Evolutionary conservation across 1,140 invertebrate genomes (phyloP).

Genomic region (Sycobia sp.): DNA sequence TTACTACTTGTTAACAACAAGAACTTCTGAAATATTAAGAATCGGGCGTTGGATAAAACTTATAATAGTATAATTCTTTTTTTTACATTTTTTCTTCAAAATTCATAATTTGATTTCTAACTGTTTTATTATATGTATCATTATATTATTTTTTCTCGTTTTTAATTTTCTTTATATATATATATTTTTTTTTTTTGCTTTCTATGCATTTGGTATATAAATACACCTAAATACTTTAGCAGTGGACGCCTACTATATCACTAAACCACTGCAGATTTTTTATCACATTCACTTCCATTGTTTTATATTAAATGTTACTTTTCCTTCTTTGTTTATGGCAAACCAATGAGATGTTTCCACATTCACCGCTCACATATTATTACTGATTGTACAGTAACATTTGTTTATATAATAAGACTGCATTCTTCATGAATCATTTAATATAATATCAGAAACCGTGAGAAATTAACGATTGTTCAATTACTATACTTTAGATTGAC

Average conservation of each 20-base stretch:
- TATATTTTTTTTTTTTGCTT: slow-evolving; percentile 40
- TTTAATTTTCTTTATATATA: slow-evolving; percentile 39
- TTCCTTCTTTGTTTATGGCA: slow-evolving; percentile 27
- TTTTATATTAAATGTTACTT: slow-evolving; percentile 34
- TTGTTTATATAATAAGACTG: slow-evolving; percentile 24
- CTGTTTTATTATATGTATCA: slow-evolving; percentile 21
- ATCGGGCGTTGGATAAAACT: slow-evolving; percentile 13
- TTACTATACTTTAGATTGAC: no score
- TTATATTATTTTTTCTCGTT: slow-evolving; percentile 42
- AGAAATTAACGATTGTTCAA: no score
- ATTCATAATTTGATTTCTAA: slow-evolving; percentile 28
- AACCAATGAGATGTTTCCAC: slow-evolving; percentile 32
- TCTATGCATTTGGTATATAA: slow-evolving; percentile 35
- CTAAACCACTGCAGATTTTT: slow-evolving; percentile 40
- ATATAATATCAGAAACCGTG: no score
- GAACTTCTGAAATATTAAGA: slow-evolving; percentile 27
- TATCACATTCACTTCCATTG: slow-evolving; percentile 48
- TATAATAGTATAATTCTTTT: slow-evolving; percentile 35
- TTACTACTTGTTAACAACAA: slow-evolving; percentile 10
- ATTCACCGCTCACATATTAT: slow-evolving; percentile 28
- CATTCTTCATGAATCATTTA: slow-evolving; percentile 7
- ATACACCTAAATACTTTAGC: slow-evolving; percentile 43
- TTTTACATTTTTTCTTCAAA: slow-evolving; percentile 33
- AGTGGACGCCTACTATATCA: slow-evolving; percentile 37
- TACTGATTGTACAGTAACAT: slow-evolving; percentile 16